Percentiles rank a stretch among this genome's conserved stretches.
These are phyloP conservation scores for Epistrophella euchroma DNA, from an alignment of 2,888 invertebrate genomes.

Conservation along the genomic window DNA sequence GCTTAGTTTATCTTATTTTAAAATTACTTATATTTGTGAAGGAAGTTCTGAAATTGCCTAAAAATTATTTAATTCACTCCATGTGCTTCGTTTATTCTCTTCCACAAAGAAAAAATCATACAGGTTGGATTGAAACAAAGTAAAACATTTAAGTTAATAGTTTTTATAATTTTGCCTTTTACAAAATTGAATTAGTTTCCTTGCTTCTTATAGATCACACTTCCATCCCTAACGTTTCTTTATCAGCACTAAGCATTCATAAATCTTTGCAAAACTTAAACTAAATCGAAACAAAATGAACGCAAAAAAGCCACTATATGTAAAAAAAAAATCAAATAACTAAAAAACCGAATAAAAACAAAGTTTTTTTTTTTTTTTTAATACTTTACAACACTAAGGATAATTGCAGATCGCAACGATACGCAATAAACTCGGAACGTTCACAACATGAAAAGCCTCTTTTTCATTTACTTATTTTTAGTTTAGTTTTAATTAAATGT, in stretches of 20 bases:
- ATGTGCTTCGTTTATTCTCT: conserved; percentile 37
- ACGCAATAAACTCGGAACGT: conserved; percentile 76
- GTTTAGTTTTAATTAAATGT: conserved; percentile 57
- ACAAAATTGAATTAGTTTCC: conserved; percentile 35
- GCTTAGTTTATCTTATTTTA: conserved; percentile 7
- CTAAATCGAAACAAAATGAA: conserved; percentile 46
- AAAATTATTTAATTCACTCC: conserved; percentile 37
- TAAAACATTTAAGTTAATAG: conserved; percentile 17
- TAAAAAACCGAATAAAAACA: conserved; percentile 32
- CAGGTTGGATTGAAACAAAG: conserved; percentile 23
- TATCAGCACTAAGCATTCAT: conserved; percentile 68
- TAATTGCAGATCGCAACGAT: conserved; percentile 74
- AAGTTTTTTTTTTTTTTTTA: conserved; percentile 13
- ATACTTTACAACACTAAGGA: conserved; percentile 70
- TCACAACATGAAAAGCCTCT: conserved; percentile 75
- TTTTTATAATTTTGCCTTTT: conserved; percentile 4
- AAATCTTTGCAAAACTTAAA: conserved; percentile 60
- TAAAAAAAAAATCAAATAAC: conserved; percentile 25
- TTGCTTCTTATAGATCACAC: conserved; percentile 56
- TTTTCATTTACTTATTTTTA: conserved; percentile 50
- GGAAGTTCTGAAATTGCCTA: conserved; percentile 36
- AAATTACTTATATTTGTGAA: conserved; percentile 35
- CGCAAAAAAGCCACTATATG: conserved; percentile 71
- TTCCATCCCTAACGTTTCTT: conserved; percentile 38
- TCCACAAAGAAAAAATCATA: conserved; percentile 9